Conservation (phyloP, 1,140 invertebrate species). For the Aricia agestis region DNA sequence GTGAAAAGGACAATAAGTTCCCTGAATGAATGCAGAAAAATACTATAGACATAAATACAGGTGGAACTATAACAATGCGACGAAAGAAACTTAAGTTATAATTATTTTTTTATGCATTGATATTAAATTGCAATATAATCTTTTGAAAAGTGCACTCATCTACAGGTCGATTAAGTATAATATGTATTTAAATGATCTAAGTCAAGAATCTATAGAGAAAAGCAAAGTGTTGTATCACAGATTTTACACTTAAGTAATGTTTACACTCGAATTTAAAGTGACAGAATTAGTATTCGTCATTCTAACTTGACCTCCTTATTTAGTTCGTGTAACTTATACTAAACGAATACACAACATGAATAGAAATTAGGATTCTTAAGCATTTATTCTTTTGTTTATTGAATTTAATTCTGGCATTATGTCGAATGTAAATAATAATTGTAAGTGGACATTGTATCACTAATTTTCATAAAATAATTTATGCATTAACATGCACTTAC, state of each 20-base stretch:
- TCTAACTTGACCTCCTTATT: background rate
- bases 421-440: too few relatives aligned
- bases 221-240: too few relatives aligned
- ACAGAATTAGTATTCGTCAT: background rate
- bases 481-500: too few relatives aligned
- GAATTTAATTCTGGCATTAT: background rate
- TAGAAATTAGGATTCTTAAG: background rate
- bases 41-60: conserved; percentile 3
- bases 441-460: too few relatives aligned
- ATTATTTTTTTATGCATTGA: background rate
- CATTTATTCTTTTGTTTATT: background rate
- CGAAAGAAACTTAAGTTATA: background rate
- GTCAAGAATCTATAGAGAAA: too few relatives aligned
- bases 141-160: too few relatives aligned
- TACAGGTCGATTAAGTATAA: too few relatives aligned
- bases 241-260: too few relatives aligned
- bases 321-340: background rate
- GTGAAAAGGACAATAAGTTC: conserved; percentile 11
- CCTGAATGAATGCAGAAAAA: conserved; percentile 7
- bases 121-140: background rate
- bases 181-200: too few relatives aligned
- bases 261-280: too few relatives aligned
- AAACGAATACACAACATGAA: background rate
- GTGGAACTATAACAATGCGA: background rate
- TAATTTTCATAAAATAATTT: too few relatives aligned